Evolutionary conservation across 1,140 invertebrate species (phyloP), one percentile per base, ranked within the genome.

Genomic region (Cydia amplana): DNA sequence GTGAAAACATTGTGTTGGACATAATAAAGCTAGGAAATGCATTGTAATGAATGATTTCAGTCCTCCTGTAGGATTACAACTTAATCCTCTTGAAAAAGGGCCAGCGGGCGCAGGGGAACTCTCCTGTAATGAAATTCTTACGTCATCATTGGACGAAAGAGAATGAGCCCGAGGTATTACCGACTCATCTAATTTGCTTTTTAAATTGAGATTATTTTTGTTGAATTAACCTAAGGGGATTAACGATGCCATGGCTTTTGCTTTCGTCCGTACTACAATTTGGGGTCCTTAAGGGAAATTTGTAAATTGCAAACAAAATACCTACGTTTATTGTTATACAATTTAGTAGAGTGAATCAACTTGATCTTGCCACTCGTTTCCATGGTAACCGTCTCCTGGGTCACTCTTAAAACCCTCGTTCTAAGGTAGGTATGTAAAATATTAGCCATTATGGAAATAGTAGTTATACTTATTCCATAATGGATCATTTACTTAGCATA

Each of bases 31-130:
- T 86, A 83, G 79, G 83, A 88, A 90, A 85, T 88, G 82, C 83
- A 90, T 90, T 91, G 82, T 92, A 91, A 91, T 92, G 87, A 91
- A 90, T 88, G 89, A 87, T 90, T 91, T 89, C 87, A 85, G 86
- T 87, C 83, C 85, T 92, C 85, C 87, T 84, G 82, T 84, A 85
- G 86, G 88, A 89, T 91, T 90, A 92, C 87, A 88, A 88, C 85
- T 90, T 91, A 91, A 91, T 92, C 88, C 90, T 89, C 85, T 89
- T 89, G 84, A 89, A 90, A 87, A 84, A 83, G 84, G 84, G 83
- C 81, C 79, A 75, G 76, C 76, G 72, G 79, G 67, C 43, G 72
- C 40, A 77, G 77, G 65, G 83, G 80, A 77, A 74, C 72, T 76
- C 74, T 79, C 78, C 79, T 74, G 80, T 82, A 88, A 89, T 89